Conservation (phyloP, 2,797 vertebrate genomes). For the Tiaroga cobitis region DNA sequence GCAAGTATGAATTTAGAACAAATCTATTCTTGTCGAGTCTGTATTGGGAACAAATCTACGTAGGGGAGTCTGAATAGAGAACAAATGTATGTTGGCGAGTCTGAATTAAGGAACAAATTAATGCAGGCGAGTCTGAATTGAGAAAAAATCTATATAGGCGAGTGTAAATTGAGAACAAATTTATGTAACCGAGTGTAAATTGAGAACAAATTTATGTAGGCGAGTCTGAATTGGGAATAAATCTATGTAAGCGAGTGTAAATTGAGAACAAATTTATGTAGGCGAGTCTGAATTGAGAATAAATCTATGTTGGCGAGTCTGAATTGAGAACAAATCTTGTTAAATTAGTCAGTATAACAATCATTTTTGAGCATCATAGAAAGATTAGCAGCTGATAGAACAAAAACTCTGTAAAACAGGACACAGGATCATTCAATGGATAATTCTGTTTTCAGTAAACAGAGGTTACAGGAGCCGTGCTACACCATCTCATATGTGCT, state of each 20-base stretch:
- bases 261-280: not conserved
- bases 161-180: not conserved
- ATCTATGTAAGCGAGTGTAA: not conserved
- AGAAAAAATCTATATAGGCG: not conserved
- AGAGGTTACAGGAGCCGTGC: not conserved
- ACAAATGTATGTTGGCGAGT: no score
- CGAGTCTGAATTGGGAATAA: not conserved
- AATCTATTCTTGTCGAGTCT: not conserved
- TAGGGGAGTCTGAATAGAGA: no score
- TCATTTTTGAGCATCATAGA: not conserved
- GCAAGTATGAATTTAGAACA: not conserved
- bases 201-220: not conserved
- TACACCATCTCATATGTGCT: constrained; percentile 16
- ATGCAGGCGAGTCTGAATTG: not conserved
- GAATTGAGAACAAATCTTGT: not conserved
- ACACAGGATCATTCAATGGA: not conserved
- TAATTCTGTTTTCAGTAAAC: not conserved
- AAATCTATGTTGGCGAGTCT: not conserved
- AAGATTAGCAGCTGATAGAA: not conserved
- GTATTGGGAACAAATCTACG: not conserved
- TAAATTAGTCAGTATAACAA: no score
- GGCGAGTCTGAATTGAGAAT: not conserved
- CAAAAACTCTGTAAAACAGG: not conserved
- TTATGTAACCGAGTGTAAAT: not conserved
- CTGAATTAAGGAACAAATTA: no score